Base-by-base conservation (phyloP, 2,797 vertebrate species). In the Oceanodroma leucorhoa region DNA sequence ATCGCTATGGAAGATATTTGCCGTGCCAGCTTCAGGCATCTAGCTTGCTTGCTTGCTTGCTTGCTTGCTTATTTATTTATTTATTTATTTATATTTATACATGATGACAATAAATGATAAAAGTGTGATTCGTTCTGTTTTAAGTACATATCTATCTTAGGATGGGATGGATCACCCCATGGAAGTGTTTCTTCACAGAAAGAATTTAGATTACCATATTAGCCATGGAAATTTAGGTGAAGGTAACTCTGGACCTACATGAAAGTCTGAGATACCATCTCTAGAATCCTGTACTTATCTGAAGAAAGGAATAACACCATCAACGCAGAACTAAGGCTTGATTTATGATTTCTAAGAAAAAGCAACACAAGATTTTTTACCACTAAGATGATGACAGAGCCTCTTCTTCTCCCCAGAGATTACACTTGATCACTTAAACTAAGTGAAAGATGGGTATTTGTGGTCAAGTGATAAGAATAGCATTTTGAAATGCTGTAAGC, bases 41-140 rank as follows among this genome's bases (percentile, higher is more conserved):
- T 66, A 18, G 5, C 0, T n/a, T 5, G 45, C 3, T n/a, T n/a
- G n/a, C n/a, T n/a, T n/a, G n/a, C n/a, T n/a, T n/a, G n/a, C n/a
- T n/a, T n/a, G n/a, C n/a, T n/a, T n/a, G n/a, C n/a, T n/a, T n/a
- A n/a, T 40, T 38, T 16, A 46, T 20, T 40, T 73, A 6, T 45
- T n/a, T 34, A 4, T 36, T 54, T 40, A 12, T 21, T 22, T 4
- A 2, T 46, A 23, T 79, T 48, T 45, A 15, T 9, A 38, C 11
- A 20, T 34, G 0, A 40, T 58, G 1, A 82, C 21, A 91, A 57
- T 41, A 92, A 82, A 65, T 5, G 0, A 53, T 3, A 69, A 46
- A 50, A 60, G 9, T 1, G 0, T 29, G 2, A 46, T 29, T 65
- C 0, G 0, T 61, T 84, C 24, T 15, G 6, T 53, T 82, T 85